phyloP scores from a whole-genome alignment of 1,140 invertebrate genomes.

The Hycleus cichorii region DNA sequence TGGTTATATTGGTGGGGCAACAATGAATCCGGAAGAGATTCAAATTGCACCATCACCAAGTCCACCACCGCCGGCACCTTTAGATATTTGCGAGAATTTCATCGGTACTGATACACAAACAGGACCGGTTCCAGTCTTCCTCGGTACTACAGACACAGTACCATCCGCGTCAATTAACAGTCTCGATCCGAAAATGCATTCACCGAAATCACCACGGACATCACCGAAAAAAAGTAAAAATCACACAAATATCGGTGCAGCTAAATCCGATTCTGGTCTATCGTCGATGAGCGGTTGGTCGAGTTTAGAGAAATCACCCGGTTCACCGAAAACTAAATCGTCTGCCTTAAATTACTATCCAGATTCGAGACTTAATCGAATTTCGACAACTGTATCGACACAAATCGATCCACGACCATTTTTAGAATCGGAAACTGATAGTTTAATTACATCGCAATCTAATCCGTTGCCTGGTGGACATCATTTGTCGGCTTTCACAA shows the following conservation, averaged over 20 bases:
- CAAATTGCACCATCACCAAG: slow-evolving; percentile 48
- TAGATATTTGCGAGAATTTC: slow-evolving; percentile 49
- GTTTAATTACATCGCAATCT: slow-evolving; percentile 37
- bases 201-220: slow-evolving; percentile 64
- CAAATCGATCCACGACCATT: slow-evolving; percentile 20
- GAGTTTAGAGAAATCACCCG: slow-evolving; percentile 74
- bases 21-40: slow-evolving; percentile 40
- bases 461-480: slow-evolving; percentile 42
- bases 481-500: slow-evolving; percentile 44
- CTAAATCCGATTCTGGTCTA: slow-evolving; percentile 74
- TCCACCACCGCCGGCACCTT: slow-evolving; percentile 73
- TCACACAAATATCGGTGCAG: slow-evolving; percentile 56
- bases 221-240: slow-evolving; percentile 66
- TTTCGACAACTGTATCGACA: neutral
- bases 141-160: slow-evolving; percentile 36
- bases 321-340: slow-evolving; percentile 51
- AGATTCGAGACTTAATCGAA: slow-evolving; percentile 12
- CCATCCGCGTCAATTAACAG: slow-evolving; percentile 34
- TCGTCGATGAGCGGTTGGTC: slow-evolving; percentile 82
- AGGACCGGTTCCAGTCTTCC: slow-evolving; percentile 43
- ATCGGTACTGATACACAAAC: slow-evolving; percentile 36
- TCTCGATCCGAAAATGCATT: slow-evolving; percentile 53
- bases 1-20: slow-evolving; percentile 47
- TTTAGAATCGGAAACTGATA: slow-evolving; percentile 32
- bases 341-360: slow-evolving; percentile 22